Conservation (phyloP, 2,797 vertebrate species). For the Podarcis siculus region DNA sequence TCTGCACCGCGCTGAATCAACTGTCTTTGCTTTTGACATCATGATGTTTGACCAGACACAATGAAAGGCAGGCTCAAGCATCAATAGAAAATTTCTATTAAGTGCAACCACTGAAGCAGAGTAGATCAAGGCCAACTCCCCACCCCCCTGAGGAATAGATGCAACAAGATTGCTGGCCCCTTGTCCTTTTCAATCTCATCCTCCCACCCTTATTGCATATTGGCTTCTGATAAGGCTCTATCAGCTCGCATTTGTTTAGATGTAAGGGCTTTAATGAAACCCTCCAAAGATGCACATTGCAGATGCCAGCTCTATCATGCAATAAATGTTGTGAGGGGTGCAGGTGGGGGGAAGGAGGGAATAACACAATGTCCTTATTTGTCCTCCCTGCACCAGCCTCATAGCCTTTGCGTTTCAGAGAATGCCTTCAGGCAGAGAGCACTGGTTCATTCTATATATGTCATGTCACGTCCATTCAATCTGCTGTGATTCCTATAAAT, state of each 20-base stretch:
- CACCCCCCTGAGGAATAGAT: background rate
- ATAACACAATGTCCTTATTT: background rate
- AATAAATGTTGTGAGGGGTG: background rate
- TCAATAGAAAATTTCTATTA: slow-evolving; percentile 23
- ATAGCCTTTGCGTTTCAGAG: background rate
- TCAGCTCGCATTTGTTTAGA: background rate
- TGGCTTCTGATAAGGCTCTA: background rate
- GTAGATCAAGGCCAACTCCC: background rate
- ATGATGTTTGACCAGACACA: background rate
- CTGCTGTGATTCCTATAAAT: background rate
- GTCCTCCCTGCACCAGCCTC: background rate
- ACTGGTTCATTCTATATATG: background rate
- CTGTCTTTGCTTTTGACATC: background rate
- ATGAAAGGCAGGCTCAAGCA: slow-evolving; percentile 2
- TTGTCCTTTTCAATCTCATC: background rate
- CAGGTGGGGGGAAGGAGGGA: background rate
- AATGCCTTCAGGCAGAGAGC: background rate
- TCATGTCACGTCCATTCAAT: background rate
- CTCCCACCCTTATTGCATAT: background rate
- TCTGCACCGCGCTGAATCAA: background rate
- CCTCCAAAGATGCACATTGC: background rate
- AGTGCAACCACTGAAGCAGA: background rate
- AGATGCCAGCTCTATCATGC: background rate
- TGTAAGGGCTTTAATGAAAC: background rate
- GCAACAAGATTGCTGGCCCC: background rate